Conservation (phyloP, 2,113 vertebrate genomes). For the Theristicus caerulescens region DNA sequence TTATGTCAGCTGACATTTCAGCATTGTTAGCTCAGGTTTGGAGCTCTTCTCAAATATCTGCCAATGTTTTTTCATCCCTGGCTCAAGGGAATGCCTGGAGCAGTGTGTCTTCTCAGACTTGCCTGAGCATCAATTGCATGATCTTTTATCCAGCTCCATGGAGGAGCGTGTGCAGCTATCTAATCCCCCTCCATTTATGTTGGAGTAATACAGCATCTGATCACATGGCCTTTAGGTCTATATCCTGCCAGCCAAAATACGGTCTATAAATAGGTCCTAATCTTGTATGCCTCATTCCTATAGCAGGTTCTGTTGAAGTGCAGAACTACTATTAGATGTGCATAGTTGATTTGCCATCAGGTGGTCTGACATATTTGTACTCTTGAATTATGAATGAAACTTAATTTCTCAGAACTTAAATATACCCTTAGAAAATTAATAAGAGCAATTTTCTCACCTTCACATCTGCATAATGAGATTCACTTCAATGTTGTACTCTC, state of each 20-base stretch:
- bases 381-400: slow-evolving; percentile 45
- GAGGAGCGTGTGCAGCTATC: background rate
- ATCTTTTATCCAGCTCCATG: background rate
- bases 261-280: background rate
- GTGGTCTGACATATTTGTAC: background rate
- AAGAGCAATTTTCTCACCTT: background rate
- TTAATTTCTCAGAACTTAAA: slow-evolving; percentile 16
- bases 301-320: background rate
- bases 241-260: background rate
- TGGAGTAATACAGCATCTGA: background rate
- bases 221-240: background rate
- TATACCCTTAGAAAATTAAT: slow-evolving; percentile 14
- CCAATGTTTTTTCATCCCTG: background rate
- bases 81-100: background rate
- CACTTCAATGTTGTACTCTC: background rate
- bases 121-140: background rate
- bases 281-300: background rate
- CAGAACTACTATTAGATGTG: background rate
- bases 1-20: background rate
- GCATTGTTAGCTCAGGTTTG: background rate
- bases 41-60: background rate
- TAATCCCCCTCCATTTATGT: background rate
- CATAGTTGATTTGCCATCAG: background rate
- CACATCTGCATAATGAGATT: background rate
- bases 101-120: background rate